Evolutionary conservation across 1,140 invertebrate genomes (phyloP).

Genomic region (Zaprionus taronus): DNA sequence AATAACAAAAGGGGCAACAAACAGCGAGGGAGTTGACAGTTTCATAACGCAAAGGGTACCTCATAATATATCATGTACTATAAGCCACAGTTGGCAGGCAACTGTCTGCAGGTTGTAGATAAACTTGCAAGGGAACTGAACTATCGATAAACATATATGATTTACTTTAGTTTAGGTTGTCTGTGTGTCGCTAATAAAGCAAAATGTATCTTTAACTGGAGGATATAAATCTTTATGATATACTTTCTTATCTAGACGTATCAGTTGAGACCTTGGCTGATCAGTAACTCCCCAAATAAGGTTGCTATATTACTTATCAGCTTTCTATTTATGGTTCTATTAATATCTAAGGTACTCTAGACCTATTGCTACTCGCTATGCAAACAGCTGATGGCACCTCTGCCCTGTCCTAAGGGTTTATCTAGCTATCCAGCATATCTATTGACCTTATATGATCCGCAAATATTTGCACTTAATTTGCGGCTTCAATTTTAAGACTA

Average conservation of each 20-base stretch:
- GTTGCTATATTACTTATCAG: neutral
- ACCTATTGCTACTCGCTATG: slow-evolving; percentile 5
- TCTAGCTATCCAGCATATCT: neutral
- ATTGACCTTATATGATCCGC: slow-evolving; percentile 17
- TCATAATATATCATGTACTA: neutral
- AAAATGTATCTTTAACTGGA: neutral
- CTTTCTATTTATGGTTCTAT: slow-evolving; percentile 9
- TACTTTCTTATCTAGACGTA: neutral
- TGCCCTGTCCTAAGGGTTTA: neutral
- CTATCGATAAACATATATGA: neutral
- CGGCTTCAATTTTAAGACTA: slow-evolving; percentile 22
- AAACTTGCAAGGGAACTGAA: neutral
- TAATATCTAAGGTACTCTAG: neutral
- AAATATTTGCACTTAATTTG: slow-evolving; percentile 30
- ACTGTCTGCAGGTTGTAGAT: neutral
- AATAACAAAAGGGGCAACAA: neutral
- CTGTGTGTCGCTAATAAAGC: neutral
- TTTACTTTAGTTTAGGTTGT: neutral
- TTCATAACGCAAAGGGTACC: neutral
- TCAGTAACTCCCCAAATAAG: neutral
- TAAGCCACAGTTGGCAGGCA: neutral
- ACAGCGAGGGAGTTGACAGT: neutral
- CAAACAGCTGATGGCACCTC: slow-evolving; percentile 12
- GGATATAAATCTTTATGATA: neutral
- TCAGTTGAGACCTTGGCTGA: neutral